Evolutionary conservation across 2,888 invertebrate species (phyloP), one percentile per base, ranked within the genome.

Genomic region (Heliothis peltigera): DNA sequence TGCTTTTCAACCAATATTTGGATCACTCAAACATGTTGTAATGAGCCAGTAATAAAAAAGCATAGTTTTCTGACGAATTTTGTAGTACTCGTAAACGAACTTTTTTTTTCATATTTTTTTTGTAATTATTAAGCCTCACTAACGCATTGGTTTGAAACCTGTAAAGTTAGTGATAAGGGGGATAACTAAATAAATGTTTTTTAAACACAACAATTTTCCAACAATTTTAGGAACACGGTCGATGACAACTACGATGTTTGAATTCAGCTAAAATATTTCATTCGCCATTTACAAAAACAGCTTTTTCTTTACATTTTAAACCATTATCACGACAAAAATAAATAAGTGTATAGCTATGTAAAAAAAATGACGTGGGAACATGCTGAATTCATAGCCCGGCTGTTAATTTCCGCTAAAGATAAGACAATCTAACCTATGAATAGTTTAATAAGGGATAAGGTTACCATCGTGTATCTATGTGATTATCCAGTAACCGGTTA

Each of bases 341-440:
- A 49, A 49, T 32, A 1, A 39, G 8, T 56, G 12, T 21, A 49
- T 51, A 52, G 1, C 1, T 18, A 43, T 52, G 32, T 21, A 10
- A 25, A 70, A n/a, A 10, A 25, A 70, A n/a, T 17, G 3, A 15
- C 77, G 77, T 77, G 73, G 67, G 77, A 73, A 59, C 47, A 77
- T 77, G 73, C 67, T 60, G 51, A 74, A 74, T 67, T 55, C 77
- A 77, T 39, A 67, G 74, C 49, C 52, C 35, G 61, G 44, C 25
- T 73, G 74, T 74, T 74, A 66, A 77, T 74, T 67, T 77, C 77
- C 74, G 74, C 44, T 52, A 15, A 12, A 62, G 74, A 77, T 74
- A 74, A 77, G 74, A 19, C 42, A 61, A 73, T 67, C 68, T 66
- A 48, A 52, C 51, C 71, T 60, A 46, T 55, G 69, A 77, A 73